Evolutionary conservation across 2,888 invertebrate species (phyloP).

Genomic region (Agrochola macilenta): DNA sequence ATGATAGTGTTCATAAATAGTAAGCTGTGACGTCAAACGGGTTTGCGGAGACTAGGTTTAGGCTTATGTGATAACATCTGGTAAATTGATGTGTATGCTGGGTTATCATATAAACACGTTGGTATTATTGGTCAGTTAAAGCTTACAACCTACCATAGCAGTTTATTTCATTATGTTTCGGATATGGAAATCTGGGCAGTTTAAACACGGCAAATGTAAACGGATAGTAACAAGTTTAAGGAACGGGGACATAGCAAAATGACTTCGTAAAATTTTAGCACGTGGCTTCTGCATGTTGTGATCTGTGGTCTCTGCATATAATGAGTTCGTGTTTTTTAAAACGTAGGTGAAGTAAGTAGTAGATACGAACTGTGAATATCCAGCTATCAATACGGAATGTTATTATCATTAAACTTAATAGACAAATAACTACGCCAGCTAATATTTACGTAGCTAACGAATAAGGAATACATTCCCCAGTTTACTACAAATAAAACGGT

Average conservation of each 20-base stretch:
- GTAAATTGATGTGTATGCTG: slow-evolving; percentile 13
- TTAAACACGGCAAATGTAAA: not conserved
- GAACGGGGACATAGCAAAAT: no score
- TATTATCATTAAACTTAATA: slow-evolving; percentile 20
- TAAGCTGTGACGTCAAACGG: slow-evolving; percentile 50
- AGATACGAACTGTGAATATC: not conserved
- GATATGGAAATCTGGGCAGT: not conserved
- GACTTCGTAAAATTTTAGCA: not conserved
- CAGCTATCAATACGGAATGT: not conserved
- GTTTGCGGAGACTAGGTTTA: slow-evolving; percentile 13
- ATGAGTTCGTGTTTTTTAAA: not conserved
- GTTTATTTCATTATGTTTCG: not conserved
- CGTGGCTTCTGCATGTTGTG: not conserved
- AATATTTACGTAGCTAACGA: slow-evolving; percentile 41
- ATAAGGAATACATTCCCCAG: slow-evolving; percentile 42
- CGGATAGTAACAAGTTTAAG: not conserved
- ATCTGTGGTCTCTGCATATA: no score
- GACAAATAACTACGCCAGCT: slow-evolving; percentile 29
- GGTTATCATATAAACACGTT: slow-evolving; percentile 16
- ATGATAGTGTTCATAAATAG: slow-evolving; percentile 44
- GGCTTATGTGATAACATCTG: slow-evolving; percentile 24
- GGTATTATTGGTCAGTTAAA: slow-evolving; percentile 7
- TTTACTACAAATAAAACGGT: slow-evolving; percentile 38
- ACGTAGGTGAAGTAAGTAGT: not conserved
- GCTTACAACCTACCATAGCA: not conserved